Conservation (phyloP, 2,113 vertebrate genomes). For the Microcebus griseorufus region DNA sequence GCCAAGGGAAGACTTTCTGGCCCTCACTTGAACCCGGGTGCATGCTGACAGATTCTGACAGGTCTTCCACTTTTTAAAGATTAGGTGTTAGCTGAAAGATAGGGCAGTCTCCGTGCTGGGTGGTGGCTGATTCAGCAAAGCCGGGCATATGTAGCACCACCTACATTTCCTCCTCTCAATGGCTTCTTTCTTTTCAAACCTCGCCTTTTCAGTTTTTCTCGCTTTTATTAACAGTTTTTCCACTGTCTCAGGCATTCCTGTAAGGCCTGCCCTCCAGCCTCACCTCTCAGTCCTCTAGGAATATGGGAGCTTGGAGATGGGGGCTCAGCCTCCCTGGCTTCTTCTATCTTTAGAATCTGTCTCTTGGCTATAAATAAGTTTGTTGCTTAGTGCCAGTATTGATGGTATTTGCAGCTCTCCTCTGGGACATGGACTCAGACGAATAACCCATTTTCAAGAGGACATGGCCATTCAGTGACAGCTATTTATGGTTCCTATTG, state of each 20-base stretch:
- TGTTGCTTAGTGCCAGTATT: constrained; percentile 71
- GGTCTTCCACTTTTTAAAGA: not conserved
- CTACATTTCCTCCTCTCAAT: not conserved
- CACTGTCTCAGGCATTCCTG: not conserved
- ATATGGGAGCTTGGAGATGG: constrained; percentile 50
- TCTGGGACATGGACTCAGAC: constrained; percentile 73
- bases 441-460: constrained; percentile 78
- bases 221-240: not conserved
- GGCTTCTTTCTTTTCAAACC: not conserved
- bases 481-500: constrained; percentile 77
- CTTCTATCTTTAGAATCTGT: constrained; percentile 77
- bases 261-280: not conserved
- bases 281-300: constrained; percentile 39
- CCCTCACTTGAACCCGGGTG: not conserved
- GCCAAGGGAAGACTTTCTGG: not conserved
- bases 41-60: not conserved
- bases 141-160: not conserved
- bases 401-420: constrained; percentile 79
- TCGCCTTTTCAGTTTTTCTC: not conserved
- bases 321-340: constrained; percentile 48
- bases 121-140: not conserved
- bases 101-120: not conserved
- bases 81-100: not conserved
- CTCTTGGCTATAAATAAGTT: constrained; percentile 76
- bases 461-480: constrained; percentile 74